Percentiles rank a stretch among this genome's conserved stretches.
phyloP scores from a whole-genome alignment of 2,113 vertebrate species.

The Grammomys surdaster region DNA sequence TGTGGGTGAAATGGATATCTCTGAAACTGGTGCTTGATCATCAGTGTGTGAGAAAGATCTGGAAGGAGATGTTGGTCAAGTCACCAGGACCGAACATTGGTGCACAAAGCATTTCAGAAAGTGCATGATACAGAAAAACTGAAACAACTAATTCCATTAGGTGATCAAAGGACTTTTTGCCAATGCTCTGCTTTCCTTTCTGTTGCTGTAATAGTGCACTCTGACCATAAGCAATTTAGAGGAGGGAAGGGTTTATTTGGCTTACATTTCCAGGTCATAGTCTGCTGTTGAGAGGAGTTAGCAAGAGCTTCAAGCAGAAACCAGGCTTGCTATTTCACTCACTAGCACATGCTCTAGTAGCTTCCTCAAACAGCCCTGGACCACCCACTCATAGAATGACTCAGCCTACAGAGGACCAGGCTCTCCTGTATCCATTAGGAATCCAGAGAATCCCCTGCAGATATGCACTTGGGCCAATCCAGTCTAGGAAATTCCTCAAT shows the following conservation, averaged over 20 bases:
- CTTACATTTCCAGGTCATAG: neutral
- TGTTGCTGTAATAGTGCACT: neutral
- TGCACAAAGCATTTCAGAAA: neutral
- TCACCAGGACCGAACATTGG: neutral
- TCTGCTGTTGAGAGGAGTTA: neutral
- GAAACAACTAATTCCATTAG: neutral
- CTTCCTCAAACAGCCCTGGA: neutral
- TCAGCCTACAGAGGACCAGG: neutral
- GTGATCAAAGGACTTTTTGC: neutral
- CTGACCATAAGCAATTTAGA: neutral
- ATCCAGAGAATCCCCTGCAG: neutral
- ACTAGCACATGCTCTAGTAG: too few species aligned
- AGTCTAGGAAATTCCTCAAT: neutral
- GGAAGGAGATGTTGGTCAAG: neutral
- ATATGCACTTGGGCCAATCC: neutral
- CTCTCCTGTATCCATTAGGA: neutral
- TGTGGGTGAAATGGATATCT: neutral
- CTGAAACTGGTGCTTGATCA: neutral
- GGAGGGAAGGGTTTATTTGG: neutral
- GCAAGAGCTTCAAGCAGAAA: neutral
- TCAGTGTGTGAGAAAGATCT: neutral
- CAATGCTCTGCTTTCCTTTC: neutral
- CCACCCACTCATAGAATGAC: too few species aligned
- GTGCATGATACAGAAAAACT: neutral
- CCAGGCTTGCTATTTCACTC: neutral